These are phyloP conservation scores for Epinephelus lanceolatus DNA, from an alignment of 2,113 vertebrate species.

Conservation along the genomic window DNA sequence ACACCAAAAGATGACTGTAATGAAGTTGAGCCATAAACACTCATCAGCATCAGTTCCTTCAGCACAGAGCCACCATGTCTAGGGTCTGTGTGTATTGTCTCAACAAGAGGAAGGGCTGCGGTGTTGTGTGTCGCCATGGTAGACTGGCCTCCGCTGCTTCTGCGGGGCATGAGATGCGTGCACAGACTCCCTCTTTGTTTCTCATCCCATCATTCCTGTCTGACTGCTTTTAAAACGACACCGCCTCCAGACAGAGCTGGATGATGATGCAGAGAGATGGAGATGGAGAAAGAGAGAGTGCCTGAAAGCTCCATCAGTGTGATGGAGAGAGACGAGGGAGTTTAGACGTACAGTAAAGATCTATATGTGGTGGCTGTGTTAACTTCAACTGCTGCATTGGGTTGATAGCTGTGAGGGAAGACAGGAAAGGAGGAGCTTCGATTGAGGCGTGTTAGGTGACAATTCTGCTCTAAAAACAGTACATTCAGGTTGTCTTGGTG, in stretches of 20 bases:
- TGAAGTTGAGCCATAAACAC: constrained; percentile 44
- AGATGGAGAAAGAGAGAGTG: neutral
- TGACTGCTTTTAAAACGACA: constrained; percentile 38
- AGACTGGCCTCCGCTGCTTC: constrained; percentile 10
- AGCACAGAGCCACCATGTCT: constrained; percentile 19
- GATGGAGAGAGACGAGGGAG: neutral
- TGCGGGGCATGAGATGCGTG: neutral
- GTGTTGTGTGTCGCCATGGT: constrained; percentile 44
- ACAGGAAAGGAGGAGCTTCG: constrained; percentile 17
- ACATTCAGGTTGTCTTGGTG: neutral
- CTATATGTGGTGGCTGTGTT: constrained; percentile 53
- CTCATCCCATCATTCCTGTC: constrained; percentile 43
- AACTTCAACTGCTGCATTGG: constrained; percentile 48
- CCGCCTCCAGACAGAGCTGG: constrained; percentile 33
- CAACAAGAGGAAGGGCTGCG: constrained; percentile 33
- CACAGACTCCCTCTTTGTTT: neutral
- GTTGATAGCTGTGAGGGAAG: constrained; percentile 34
- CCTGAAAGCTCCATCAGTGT: neutral
- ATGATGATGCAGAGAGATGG: constrained; percentile 4
- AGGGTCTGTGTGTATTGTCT: constrained; percentile 28
- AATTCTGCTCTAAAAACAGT: constrained; percentile 17
- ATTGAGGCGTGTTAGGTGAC: constrained; percentile 8
- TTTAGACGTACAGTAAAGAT: constrained; percentile 17
- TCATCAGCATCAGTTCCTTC: constrained; percentile 33
- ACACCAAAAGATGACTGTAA: constrained; percentile 20